phyloP scores from a whole-genome alignment of 2,888 invertebrate species.

The Erebia palarica region DNA sequence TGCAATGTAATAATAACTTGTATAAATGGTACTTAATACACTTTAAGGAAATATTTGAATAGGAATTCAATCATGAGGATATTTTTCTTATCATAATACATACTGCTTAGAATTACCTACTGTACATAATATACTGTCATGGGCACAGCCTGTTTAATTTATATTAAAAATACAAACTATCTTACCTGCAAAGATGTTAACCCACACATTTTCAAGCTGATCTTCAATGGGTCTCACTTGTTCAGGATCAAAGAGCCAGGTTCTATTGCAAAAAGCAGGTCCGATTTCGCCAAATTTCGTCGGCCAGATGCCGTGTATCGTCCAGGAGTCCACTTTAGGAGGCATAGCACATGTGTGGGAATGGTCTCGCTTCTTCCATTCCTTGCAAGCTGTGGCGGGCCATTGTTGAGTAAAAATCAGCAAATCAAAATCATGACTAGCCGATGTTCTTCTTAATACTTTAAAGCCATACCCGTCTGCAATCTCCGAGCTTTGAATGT shows the following conservation, averaged over 20 bases:
- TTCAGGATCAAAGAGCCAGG: conserved; percentile 85
- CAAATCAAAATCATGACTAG: conserved; percentile 83
- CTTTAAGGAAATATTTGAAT: background rate
- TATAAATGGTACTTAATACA: background rate
- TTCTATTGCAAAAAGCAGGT: conserved; percentile 87
- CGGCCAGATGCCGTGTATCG: conserved; percentile 93
- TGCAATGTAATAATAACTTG: too few species aligned
- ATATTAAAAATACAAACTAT: background rate
- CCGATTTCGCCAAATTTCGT: conserved; percentile 85
- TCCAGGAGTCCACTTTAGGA: conserved; percentile 84
- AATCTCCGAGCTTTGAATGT: conserved; percentile 30
- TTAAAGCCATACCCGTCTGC: conserved; percentile 30
- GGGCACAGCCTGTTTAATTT: background rate
- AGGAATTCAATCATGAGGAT: background rate
- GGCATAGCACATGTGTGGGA: conserved; percentile 86
- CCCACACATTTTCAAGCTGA: conserved; percentile 85
- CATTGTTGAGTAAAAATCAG: conserved; percentile 91
- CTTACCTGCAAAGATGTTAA: conserved; percentile 85
- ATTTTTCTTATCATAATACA: background rate
- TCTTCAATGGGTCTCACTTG: conserved; percentile 82
- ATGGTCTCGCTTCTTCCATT: conserved; percentile 85
- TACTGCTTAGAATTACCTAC: too few species aligned
- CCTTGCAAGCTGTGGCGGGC: conserved; percentile 85
- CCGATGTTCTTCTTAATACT: background rate
- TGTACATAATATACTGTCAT: background rate